These are phyloP conservation scores for Scelioninae gen. 2 DNA, from an alignment of 2,888 invertebrate genomes.

Conservation along the genomic window DNA sequence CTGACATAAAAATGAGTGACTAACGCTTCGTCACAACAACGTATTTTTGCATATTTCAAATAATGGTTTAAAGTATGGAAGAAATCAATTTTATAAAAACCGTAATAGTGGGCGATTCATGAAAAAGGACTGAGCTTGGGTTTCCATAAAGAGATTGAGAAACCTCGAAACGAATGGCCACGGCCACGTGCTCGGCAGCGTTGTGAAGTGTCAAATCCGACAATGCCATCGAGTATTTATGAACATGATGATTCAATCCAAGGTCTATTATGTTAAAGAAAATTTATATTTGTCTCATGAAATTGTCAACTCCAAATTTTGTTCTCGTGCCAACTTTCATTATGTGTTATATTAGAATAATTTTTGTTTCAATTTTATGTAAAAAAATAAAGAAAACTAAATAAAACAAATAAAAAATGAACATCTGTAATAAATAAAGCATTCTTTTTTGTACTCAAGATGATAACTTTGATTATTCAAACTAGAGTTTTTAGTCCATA, in stretches of 20 bases:
- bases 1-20: slow-evolving; percentile 5
- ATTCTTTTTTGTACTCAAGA: no score
- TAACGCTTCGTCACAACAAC: slow-evolving; percentile 21
- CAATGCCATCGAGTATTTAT: slow-evolving; percentile 53
- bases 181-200: slow-evolving; percentile 61
- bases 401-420: no score
- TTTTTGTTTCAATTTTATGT: no score
- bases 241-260: slow-evolving; percentile 26
- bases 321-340: slow-evolving; percentile 16
- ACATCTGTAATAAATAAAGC: no score
- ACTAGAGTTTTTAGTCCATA: no score
- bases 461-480: no score
- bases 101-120: slow-evolving; percentile 56
- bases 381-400: no score
- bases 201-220: slow-evolving; percentile 46
- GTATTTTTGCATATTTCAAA: slow-evolving; percentile 32
- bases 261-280: slow-evolving; percentile 33
- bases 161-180: slow-evolving; percentile 64
- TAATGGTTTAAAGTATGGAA: slow-evolving; percentile 26
- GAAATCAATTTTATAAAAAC: slow-evolving; percentile 20
- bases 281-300: slow-evolving; percentile 13
- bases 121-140: slow-evolving; percentile 60
- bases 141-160: slow-evolving; percentile 68
- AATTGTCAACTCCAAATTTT: slow-evolving; percentile 5
- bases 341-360: neutral